Base-by-base conservation (phyloP, 2,797 vertebrate genomes). In the Alosa sapidissima region DNA sequence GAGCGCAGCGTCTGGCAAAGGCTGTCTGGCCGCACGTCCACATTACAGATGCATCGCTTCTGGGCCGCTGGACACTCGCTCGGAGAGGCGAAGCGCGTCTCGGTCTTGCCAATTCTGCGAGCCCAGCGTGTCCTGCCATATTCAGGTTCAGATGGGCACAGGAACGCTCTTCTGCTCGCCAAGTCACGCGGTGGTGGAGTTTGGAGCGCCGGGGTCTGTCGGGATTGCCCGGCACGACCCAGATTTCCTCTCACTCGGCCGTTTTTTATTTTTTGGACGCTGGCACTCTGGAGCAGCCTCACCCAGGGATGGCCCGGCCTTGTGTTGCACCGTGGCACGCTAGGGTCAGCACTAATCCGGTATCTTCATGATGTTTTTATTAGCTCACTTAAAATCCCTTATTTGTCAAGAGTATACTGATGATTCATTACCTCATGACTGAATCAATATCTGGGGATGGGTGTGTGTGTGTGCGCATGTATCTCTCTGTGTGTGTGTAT, bases 391-490 rank as follows among this genome's bases (percentile, higher is more conserved):
- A 84, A 88, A 90, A 90, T 83, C 82, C 58, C 84, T 81, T 36
- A 86, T 85, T 88, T 87, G 84, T 84, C 88, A 85, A 88, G 84
- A 83, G 68, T 81, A 85, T 81, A 86, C 62, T 86, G 87, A 89
- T 88, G 81, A 87, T 90, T 86, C 81, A 89, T 88, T 87, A 89
- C 85, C 54, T 85, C 58, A 84, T 65, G 84, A 87, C 62, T 49
- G 82, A 87, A 86, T 89, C 89, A 33, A 86, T 88, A 88, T 75
- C 78, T 86, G 87, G 62, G 75, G 62, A 84, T 24, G 58, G n/a
- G 7, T 62, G 1, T 10, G 58, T 62, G n/a, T 62, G 58, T 62
- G 58, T 62, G 58, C 9, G 7, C 10, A 21, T 62, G n/a, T 24
- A n/a, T 62, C n/a, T 62, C n/a, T 62, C 58, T 62, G 52, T 54